Evolutionary conservation across 2,888 invertebrate species (phyloP), one percentile per base, ranked within the genome.

Genomic region (Piscicola geometra): DNA sequence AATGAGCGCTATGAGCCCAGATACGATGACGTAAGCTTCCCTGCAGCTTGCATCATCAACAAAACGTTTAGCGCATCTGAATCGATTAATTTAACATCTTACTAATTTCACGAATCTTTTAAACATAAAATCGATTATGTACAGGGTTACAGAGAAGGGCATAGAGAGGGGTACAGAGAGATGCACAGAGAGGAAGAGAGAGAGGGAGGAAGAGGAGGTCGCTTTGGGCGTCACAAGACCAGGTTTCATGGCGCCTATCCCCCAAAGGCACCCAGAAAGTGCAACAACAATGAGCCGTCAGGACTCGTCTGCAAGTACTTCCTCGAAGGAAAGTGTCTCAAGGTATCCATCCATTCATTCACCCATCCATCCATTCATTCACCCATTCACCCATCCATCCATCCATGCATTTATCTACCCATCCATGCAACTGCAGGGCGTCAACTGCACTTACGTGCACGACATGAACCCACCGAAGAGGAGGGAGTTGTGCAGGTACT

Each of bases 401-500:
- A 64, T 21, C 64, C 35, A 71, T 60, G 5, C 25, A 64, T 64
- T 9, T 21, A 64, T 21, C 64, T 33, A 71, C 32, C 33, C 47
- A 52, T 12, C 30, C 35, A 30, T n/a, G 28, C 32, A 25, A 30
- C 36, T 84, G 78, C 86, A 88, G 87, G 91, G 92, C 77, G 90
- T 91, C 77, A 93, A 93, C 81, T 94, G 94, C 86, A 89, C 90
- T 71, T 94, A 91, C 84, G 92, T 92, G n/a, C 95, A 96, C 84
- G 91, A 92, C 82, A 90, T 90, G 70, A 87, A 89, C 74, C 91
- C 91, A 66, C 92, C 91, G 0, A 90, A 93, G 81, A 94, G 94
- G 87, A 89, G 93, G 88, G 96, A 97, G 86, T 87, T 97, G 1
- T 97, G 97, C 86, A 96, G 96, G 87, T 97, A 95, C 87, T 97